These are phyloP conservation scores for Micromys minutus DNA, from an alignment of 2,113 vertebrate genomes.

Conservation along the genomic window DNA sequence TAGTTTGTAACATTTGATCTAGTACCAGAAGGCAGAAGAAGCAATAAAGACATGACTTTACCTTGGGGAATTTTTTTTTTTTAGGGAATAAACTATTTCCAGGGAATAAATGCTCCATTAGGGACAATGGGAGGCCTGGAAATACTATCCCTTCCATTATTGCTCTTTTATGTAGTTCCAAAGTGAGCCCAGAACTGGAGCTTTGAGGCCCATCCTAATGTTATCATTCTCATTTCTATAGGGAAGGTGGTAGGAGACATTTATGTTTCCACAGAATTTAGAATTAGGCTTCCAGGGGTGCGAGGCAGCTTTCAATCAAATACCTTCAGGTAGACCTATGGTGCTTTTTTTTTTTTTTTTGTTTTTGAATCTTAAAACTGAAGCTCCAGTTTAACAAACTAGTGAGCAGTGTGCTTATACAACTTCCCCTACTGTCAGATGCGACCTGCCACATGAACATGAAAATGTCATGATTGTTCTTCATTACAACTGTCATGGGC, in stretches of 20 bases:
- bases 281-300: background rate
- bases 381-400: too few relatives aligned
- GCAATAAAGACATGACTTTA: constrained; percentile 19
- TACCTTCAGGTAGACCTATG: background rate
- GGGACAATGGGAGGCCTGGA: constrained; percentile 21
- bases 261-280: constrained; percentile 1
- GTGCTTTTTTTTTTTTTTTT: background rate
- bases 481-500: background rate
- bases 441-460: background rate
- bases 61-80: constrained; percentile 13
- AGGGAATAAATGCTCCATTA: constrained; percentile 41
- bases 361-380: background rate
- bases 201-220: constrained; percentile 21
- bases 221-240: background rate
- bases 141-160: constrained; percentile 6
- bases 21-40: constrained; percentile 12
- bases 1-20: constrained; percentile 22
- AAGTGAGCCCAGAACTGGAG: constrained; percentile 13
- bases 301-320: background rate
- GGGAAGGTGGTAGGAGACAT: background rate
- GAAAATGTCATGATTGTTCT: too few relatives aligned
- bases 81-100: constrained; percentile 28
- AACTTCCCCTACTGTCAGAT: background rate
- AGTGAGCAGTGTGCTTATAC: background rate
- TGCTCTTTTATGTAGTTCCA: constrained; percentile 29